Base-by-base conservation (phyloP, 2,888 invertebrate genomes). In the Drosophila lutescens region DNA sequence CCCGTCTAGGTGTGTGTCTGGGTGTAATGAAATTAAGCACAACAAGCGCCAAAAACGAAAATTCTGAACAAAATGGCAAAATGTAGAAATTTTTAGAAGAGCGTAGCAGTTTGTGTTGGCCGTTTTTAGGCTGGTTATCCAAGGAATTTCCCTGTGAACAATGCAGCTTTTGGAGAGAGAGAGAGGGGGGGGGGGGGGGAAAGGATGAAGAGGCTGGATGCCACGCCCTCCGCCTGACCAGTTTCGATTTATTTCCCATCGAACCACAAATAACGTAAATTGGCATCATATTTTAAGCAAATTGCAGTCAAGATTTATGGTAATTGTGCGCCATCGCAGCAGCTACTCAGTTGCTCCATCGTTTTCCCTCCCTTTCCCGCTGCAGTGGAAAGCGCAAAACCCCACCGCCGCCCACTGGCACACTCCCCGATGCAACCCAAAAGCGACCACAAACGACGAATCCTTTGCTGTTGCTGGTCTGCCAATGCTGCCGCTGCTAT, bases 201-300 rank as follows among this genome's bases (percentile, higher is more conserved):
- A 26, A 26, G 26, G 34, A 20, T 10, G 36, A 36, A 7, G 0
- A 46, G 32, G 20, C n/a, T 15, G 9, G 32, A 5, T 41, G 41
- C 49, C 63, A 63, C 46, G 47, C 58, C 77, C 63, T 30, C 15
- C 32, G 13, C 30, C 49, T 77, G 79, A 68, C 79, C 86, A 81
- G 76, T 69, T 84, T 82, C 87, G 86, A 88, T 86, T 83, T 84
- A 88, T 88, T 79, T 84, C 76, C 86, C 74, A 88, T 86, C 88
- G 88, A 86, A 86, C 88, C 88, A 88, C 85, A 88, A 86, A 86
- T 86, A 86, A 86, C 86, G 88, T 84, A 88, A 89, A 86, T 88
- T 86, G 83, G 81, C 81, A 75, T 89, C 89, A 88, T 88, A 88
- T 89, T 89, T 88, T 85, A 88, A 86, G 88, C 85, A 88, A 88